Evolutionary conservation across 2,888 invertebrate genomes (phyloP).

Genomic region (Malacosoma neustria): DNA sequence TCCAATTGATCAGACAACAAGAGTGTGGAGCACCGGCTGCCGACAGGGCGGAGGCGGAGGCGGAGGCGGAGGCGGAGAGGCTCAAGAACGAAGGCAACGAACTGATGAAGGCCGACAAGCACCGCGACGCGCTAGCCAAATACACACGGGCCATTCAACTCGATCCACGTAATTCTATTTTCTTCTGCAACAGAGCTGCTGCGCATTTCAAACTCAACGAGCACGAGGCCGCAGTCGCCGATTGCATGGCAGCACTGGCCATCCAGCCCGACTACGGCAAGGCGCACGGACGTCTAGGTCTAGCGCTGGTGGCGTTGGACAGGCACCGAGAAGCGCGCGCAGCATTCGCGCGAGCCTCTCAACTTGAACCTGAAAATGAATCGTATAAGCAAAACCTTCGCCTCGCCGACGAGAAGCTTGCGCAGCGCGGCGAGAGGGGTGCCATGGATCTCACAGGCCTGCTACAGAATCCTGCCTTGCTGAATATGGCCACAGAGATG

Average conservation of each 20-base stretch:
- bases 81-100: constrained; percentile 92
- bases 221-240: constrained; percentile 88
- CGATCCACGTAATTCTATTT: constrained; percentile 93
- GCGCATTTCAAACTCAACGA: constrained; percentile 93
- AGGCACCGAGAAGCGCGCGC: constrained; percentile 88
- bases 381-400: constrained; percentile 91
- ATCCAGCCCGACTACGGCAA: constrained; percentile 95
- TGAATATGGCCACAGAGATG: constrained; percentile 90
- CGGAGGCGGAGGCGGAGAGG: constrained; percentile 79
- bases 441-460: constrained; percentile 77
- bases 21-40: constrained; percentile 19
- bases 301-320: constrained; percentile 89
- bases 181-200: constrained; percentile 97
- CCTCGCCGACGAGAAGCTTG: constrained; percentile 82
- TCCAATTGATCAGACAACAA: constrained; percentile 38
- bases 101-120: constrained; percentile 89
- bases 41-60: constrained; percentile 20
- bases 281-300: constrained; percentile 93
- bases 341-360: constrained; percentile 90
- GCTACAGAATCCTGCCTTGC: constrained; percentile 86
- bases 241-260: constrained; percentile 91
- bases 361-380: constrained; percentile 94
- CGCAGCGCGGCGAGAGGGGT: constrained; percentile 79
- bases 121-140: constrained; percentile 85
- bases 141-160: constrained; percentile 93